These are phyloP conservation scores for Epinotia demarniana DNA, from an alignment of 2,888 invertebrate genomes.

Conservation along the genomic window DNA sequence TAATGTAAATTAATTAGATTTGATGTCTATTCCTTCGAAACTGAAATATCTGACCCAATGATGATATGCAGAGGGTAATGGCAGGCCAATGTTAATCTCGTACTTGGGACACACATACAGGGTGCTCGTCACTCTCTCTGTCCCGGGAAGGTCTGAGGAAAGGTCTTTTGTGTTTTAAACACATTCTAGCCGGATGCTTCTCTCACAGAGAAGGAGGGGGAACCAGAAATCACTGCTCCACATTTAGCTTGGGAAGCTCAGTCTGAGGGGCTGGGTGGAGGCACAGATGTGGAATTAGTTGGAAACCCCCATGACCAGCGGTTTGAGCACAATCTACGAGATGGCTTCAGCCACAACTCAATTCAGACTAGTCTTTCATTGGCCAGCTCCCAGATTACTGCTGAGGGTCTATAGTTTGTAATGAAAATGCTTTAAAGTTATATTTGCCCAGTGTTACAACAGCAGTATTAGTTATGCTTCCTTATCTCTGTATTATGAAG, in stretches of 20 bases:
- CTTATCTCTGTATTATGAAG: conserved; percentile 13
- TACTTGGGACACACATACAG: conserved; percentile 88
- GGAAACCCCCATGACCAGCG: conserved; percentile 89
- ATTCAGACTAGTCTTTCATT: conserved; percentile 94
- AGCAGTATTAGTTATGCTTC: conserved; percentile 5
- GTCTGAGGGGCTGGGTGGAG: conserved; percentile 75
- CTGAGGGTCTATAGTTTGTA: conserved; percentile 71
- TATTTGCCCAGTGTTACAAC: conserved; percentile 1
- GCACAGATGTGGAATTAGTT: conserved; percentile 80
- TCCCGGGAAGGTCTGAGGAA: conserved; percentile 94
- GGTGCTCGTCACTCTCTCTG: conserved; percentile 84
- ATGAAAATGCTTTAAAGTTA: not conserved
- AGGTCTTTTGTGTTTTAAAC: conserved; percentile 78
- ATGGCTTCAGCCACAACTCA: conserved; percentile 88
- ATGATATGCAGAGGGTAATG: conserved; percentile 76
- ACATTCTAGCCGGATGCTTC: conserved; percentile 90
- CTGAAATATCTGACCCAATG: conserved; percentile 63
- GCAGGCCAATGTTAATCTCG: conserved; percentile 90
- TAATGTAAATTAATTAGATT: conserved; percentile 15
- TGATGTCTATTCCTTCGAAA: conserved; percentile 2
- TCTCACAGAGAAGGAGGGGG: conserved; percentile 86
- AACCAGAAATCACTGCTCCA: conserved; percentile 88
- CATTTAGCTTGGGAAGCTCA: conserved; percentile 81
- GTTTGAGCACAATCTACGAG: conserved; percentile 92
- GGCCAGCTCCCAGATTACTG: conserved; percentile 76